Evolutionary conservation across 2,888 invertebrate species (phyloP).

Genomic region (Anoncus sp.): DNA sequence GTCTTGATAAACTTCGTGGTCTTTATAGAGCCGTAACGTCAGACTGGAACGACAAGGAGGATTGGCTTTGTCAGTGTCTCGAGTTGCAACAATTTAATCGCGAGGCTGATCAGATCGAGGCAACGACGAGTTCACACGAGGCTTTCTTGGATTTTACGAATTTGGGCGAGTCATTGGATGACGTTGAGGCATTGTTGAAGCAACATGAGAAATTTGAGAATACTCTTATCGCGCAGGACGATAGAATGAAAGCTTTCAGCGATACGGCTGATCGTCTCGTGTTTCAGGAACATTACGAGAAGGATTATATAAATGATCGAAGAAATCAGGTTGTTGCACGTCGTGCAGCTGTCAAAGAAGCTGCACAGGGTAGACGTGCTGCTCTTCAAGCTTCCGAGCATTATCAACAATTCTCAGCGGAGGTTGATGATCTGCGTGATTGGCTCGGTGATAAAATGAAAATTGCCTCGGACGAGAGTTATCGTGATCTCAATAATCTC

Average conservation of each 20-base stretch:
- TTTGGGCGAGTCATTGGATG: slow-evolving; percentile 94
- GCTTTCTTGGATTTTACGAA: slow-evolving; percentile 96
- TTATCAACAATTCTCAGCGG: slow-evolving; percentile 96
- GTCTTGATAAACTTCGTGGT: slow-evolving; percentile 88
- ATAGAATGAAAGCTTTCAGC: slow-evolving; percentile 92
- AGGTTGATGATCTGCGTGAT: slow-evolving; percentile 94
- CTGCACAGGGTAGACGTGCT: slow-evolving; percentile 89
- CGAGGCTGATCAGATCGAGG: slow-evolving; percentile 98
- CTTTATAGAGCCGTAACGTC: slow-evolving; percentile 90
- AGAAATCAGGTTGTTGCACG: slow-evolving; percentile 90
- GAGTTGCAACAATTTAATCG: slow-evolving; percentile 96
- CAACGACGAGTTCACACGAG: slow-evolving; percentile 96
- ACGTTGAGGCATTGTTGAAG: slow-evolving; percentile 96
- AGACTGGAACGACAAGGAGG: slow-evolving; percentile 93
- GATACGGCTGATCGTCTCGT: slow-evolving; percentile 93
- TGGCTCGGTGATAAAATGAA: slow-evolving; percentile 97
- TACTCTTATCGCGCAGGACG: slow-evolving; percentile 96
- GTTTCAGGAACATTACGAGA: slow-evolving; percentile 91
- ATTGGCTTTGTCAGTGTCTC: slow-evolving; percentile 93
- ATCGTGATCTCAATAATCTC: slow-evolving; percentile 94
- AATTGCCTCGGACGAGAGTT: slow-evolving; percentile 96
- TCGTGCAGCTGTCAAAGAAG: slow-evolving; percentile 90
- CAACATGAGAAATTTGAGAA: slow-evolving; percentile 97
- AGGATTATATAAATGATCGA: slow-evolving; percentile 89
- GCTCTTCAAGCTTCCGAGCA: slow-evolving; percentile 93